Evolutionary conservation across 2,113 vertebrate genomes (phyloP), one percentile per base, ranked within the genome.

Genomic region (Crotophaga sulcirostris): DNA sequence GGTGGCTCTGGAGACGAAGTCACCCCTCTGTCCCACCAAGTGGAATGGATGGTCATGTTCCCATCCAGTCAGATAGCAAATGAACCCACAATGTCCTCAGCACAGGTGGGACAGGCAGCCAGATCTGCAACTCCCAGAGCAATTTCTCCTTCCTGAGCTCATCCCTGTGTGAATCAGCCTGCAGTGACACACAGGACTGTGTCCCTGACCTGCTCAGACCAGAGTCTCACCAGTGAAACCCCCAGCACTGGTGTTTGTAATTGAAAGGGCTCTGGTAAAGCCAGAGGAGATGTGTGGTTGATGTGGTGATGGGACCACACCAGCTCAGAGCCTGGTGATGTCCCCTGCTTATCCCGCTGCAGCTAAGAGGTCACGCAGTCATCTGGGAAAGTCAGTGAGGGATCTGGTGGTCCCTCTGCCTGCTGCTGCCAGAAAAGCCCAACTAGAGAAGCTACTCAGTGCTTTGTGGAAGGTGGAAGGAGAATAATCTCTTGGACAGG

Each of bases 161-260:
- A 7, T 29, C 56, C 52, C 29, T 1, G 26, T 24, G 47, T 25
- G 13, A 42, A 18, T 12, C 80, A 44, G 42, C 42, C 74, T 51
- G 10, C 0, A 0, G 62, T 2, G 2, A 24, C 38, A 8, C 1
- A 2, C 49, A 16, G 8, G 26, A 24, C 36, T 0, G 1, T 2
- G 8, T 36, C 75, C 1, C 0, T 11, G 26, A 28, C 23, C 31
- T 25, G 47, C 79, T 44, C 38, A 8, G 70, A 5, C 28, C 36
- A 0, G 3, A 29, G 45, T 3, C 26, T 36, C 2, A 1, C 14
- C 4, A 40, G 17, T 6, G 33, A 24, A 21, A 31, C 4, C 6
- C 44, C 11, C 3, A 2, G 28, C 69, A 34, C 1, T 10, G 54
- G 33, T 17, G 33, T 31, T 31, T 26, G 40, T 25, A 13, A 19